These are phyloP conservation scores for Tyto alba DNA, from an alignment of 2,113 vertebrate genomes.

Conservation along the genomic window DNA sequence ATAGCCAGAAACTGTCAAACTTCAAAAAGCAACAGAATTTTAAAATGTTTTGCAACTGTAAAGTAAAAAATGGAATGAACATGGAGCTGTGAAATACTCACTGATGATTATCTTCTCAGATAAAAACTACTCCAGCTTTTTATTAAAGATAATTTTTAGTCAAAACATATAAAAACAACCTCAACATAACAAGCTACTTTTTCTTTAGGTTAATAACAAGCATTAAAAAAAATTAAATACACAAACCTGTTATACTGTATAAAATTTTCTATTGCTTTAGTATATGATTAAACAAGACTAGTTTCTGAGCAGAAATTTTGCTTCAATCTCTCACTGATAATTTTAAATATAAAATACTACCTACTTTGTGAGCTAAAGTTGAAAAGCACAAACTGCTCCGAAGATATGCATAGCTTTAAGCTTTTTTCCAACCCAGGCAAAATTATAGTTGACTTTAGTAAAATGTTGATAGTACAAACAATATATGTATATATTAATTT, in stretches of 20 bases:
- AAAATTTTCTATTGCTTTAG: neutral
- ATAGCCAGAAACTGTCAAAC: conserved; percentile 70
- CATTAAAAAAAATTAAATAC: conserved; percentile 31
- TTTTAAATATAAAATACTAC: neutral
- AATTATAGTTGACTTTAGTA: neutral
- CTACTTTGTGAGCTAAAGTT: neutral
- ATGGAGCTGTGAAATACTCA: conserved; percentile 93
- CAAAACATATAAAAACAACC: conserved; percentile 67
- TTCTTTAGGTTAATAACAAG: conserved; percentile 28
- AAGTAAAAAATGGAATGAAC: conserved; percentile 84
- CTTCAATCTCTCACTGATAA: neutral
- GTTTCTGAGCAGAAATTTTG: neutral
- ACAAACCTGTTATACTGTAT: conserved; percentile 46
- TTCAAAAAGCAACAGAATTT: conserved; percentile 75
- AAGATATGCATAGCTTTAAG: neutral
- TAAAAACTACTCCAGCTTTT: conserved; percentile 89
- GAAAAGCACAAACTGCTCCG: neutral
- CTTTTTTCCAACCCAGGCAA: neutral
- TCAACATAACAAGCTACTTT: conserved; percentile 46
- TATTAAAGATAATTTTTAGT: conserved; percentile 88
- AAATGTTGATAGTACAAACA: neutral
- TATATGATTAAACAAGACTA: conserved; percentile 3
- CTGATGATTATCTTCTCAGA: conserved; percentile 86
- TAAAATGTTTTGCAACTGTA: conserved; percentile 73
- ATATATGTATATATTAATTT: neutral